These are phyloP conservation scores for Chalcosyrphus nemorum DNA, from an alignment of 2,888 invertebrate genomes.

Conservation along the genomic window DNA sequence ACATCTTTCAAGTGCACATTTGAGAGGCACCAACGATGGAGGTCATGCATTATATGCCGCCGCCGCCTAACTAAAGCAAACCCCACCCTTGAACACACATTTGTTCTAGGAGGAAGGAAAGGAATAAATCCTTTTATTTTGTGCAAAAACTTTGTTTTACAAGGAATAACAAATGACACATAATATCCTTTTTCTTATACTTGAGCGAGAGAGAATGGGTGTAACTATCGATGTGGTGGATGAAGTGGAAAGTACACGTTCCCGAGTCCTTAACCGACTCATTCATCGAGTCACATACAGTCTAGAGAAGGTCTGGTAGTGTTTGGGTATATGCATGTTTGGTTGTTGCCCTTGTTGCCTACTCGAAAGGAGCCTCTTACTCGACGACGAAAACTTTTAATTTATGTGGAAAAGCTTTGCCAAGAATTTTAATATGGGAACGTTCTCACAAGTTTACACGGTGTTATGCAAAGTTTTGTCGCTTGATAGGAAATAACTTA, in stretches of 20 bases:
- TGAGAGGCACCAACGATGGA: slow-evolving; percentile 13
- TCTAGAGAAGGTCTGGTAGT: slow-evolving; percentile 42
- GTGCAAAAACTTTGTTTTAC: slow-evolving; percentile 73
- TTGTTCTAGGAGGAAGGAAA: neutral
- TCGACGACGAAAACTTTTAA: slow-evolving; percentile 79
- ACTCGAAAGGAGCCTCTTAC: slow-evolving; percentile 34
- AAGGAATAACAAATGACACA: slow-evolving; percentile 76
- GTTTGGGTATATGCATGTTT: slow-evolving; percentile 14
- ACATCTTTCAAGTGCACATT: slow-evolving; percentile 58
- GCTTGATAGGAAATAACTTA: slow-evolving; percentile 73
- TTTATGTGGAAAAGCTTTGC: slow-evolving; percentile 81
- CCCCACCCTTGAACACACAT: neutral
- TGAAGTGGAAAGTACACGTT: slow-evolving; percentile 62
- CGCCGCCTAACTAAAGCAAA: slow-evolving; percentile 15
- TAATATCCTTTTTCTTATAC: slow-evolving; percentile 59
- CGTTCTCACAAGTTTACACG: slow-evolving; percentile 73
- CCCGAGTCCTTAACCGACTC: slow-evolving; percentile 54
- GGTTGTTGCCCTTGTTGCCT: slow-evolving; percentile 32
- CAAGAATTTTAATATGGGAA: slow-evolving; percentile 81
- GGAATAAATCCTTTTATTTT: slow-evolving; percentile 71
- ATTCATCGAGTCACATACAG: slow-evolving; percentile 49
- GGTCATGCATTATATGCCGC: slow-evolving; percentile 53
- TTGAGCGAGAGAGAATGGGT: neutral
- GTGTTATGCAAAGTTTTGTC: slow-evolving; percentile 70
- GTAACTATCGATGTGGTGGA: slow-evolving; percentile 28